Base-by-base conservation (phyloP, 2,113 vertebrate genomes). In the Lates calcarifer region DNA sequence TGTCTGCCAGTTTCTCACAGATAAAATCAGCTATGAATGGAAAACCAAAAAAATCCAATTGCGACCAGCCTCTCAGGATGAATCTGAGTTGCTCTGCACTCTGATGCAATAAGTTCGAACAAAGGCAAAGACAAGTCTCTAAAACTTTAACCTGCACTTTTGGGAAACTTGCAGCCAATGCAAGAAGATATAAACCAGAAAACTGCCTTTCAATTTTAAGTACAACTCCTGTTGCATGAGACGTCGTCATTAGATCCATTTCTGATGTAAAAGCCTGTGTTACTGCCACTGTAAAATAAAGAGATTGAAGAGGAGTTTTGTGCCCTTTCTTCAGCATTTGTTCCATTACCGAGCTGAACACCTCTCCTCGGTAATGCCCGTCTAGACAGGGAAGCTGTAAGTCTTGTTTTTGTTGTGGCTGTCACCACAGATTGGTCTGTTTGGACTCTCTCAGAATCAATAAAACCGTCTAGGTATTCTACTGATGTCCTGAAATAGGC, bases 401-500 rank as follows among this genome's bases (percentile, higher is more conserved):
- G 60, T 20, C 70, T 68, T 45, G 64, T 72, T 63, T 62, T 51
- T 56, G 58, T 58, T 57, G 53, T 39, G 24, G 13, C 55, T 56
- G 60, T 55, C 63, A 47, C 28, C 22, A 29, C 68, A 57, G 43
- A 61, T 37, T 28, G 22, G 31, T 33, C 31, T 33, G 24, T 35
- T 65, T 77, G 20, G 55, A 64, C 45, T 37, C 53, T 51, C 41
- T 41, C 18, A 51, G 20, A 84, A 84, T 77, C 78, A 77, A 84
- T 84, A 63, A 56, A 69, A 4, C 28, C 4, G 69, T 76, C 70
- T 65, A 1, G 24, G 31, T n/a, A 2, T 31, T 51, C 18, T 0
- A 28, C 66, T 74, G 39, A 55, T 67, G 69, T 79, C 66, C 77
- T 76, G 74, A 81, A 85, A 84, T 45, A 62, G 74, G 17, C 45